Percentiles rank a stretch among this genome's conserved stretches.
Conservation (phyloP, 92 coral and sea anemone genomes). For the Palythoa caribaeorum region DNA sequence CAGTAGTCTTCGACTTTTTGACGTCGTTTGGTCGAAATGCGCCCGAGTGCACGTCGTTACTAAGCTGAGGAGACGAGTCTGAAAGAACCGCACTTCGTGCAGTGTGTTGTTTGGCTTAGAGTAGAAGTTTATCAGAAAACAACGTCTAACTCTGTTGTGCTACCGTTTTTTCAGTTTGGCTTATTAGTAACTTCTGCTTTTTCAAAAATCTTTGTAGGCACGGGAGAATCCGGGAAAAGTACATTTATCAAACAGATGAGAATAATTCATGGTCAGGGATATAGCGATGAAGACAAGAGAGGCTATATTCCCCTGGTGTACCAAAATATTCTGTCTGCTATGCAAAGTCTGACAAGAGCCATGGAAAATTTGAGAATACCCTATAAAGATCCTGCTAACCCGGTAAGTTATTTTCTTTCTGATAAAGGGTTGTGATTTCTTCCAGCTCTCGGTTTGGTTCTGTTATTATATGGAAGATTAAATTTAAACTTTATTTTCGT, state of each 20-base stretch:
- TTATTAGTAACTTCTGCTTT: slow-evolving; percentile 20
- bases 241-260: slow-evolving; percentile 99
- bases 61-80: background rate
- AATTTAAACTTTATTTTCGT: slow-evolving; percentile 58
- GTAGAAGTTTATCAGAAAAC: slow-evolving; percentile 11
- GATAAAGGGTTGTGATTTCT: slow-evolving; percentile 36
- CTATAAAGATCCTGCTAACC: slow-evolving; percentile 86
- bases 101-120: slow-evolving; percentile 17
- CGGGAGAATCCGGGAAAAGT: slow-evolving; percentile 99
- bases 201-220: slow-evolving; percentile 67
- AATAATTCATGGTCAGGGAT: slow-evolving; percentile 99
- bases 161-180: slow-evolving; percentile 2
- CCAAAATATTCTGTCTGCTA: slow-evolving; percentile 96
- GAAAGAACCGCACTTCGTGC: slow-evolving; percentile 1
- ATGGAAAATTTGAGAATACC: slow-evolving; percentile 97
- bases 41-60: slow-evolving; percentile 34
- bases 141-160: slow-evolving; percentile 16
- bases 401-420: slow-evolving; percentile 74
- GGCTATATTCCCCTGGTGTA: slow-evolving; percentile 94
- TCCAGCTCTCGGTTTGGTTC: background rate
- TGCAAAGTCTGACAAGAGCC: slow-evolving; percentile 96
- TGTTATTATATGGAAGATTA: slow-evolving; percentile 25
- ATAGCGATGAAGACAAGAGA: slow-evolving; percentile 96
- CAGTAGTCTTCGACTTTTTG: slow-evolving; percentile 21
- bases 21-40: slow-evolving; percentile 25